phyloP scores from a whole-genome alignment of 92 coral and sea anemone species.

The Epizoanthus fatuus region DNA sequence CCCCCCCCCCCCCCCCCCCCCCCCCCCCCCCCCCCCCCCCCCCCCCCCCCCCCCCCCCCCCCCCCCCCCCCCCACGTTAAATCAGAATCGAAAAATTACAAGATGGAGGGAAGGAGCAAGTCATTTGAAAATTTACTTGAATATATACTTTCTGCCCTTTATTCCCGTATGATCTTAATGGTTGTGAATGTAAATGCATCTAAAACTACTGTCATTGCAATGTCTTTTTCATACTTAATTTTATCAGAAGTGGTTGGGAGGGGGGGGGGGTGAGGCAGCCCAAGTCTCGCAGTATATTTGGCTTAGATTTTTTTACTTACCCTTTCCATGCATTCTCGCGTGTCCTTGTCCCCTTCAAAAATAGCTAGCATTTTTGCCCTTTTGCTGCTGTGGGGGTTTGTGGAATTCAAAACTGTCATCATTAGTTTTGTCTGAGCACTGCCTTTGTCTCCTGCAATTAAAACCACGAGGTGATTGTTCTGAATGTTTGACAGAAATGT shows the following conservation, averaged over 20 bases:
- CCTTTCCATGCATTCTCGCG: slow-evolving; percentile 15
- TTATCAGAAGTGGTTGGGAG: neutral
- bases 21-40: too few relatives aligned
- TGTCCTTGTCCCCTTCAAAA: slow-evolving; percentile 14
- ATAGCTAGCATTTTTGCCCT: slow-evolving; percentile 4
- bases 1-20: too few relatives aligned
- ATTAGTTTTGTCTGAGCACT: neutral
- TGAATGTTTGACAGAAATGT: neutral
- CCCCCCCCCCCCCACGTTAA: too few relatives aligned
- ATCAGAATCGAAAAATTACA: too few relatives aligned
- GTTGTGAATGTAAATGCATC: neutral
- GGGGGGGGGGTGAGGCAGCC: neutral
- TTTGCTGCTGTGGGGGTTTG: neutral
- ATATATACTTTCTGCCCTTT: too few relatives aligned
- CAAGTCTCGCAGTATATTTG: neutral
- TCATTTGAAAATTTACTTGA: too few relatives aligned
- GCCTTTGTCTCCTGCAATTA: neutral
- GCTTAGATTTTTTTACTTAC: neutral
- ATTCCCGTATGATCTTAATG: too few relatives aligned
- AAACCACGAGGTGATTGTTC: neutral
- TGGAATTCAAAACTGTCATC: neutral
- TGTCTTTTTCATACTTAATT: neutral
- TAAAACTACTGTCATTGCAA: neutral
- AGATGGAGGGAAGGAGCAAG: too few relatives aligned
- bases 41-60: too few relatives aligned